These are phyloP conservation scores for Brachionus rotundiformis DNA, from an alignment of 1,140 invertebrate species.

Conservation along the genomic window DNA sequence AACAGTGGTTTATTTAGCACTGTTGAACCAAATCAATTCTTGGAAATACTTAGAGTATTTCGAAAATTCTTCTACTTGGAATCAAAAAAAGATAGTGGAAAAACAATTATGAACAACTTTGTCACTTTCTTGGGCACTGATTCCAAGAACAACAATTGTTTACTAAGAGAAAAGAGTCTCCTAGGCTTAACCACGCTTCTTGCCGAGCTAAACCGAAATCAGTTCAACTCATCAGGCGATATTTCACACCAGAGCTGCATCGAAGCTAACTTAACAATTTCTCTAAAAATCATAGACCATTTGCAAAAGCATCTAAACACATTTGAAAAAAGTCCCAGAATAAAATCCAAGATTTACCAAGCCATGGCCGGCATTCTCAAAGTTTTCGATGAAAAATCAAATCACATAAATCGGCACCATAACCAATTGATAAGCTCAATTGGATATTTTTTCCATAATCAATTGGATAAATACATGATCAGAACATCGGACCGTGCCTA, in stretches of 20 bases:
- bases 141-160: background rate
- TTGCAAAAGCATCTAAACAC: background rate
- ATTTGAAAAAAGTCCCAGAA: background rate
- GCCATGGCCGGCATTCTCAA: background rate
- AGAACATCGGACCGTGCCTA: background rate
- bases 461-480: background rate
- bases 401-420: background rate
- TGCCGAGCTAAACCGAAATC: background rate
- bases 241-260: background rate
- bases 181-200: background rate
- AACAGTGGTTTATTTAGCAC: background rate
- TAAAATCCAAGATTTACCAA: slow-evolving; percentile 20
- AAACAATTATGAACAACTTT: background rate
- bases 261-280: background rate
- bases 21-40: background rate
- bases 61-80: background rate
- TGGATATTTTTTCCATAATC: background rate
- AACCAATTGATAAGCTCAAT: background rate
- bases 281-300: slow-evolving; percentile 12
- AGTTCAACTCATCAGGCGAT: background rate
- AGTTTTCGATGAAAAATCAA: background rate
- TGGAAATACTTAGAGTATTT: background rate
- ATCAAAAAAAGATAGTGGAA: background rate
- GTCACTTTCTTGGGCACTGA: background rate
- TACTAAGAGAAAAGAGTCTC: background rate